These are phyloP conservation scores for Ophiothrix spiculata DNA, from an alignment of 35 echinoderm and acorn worm species.

Conservation along the genomic window DNA sequence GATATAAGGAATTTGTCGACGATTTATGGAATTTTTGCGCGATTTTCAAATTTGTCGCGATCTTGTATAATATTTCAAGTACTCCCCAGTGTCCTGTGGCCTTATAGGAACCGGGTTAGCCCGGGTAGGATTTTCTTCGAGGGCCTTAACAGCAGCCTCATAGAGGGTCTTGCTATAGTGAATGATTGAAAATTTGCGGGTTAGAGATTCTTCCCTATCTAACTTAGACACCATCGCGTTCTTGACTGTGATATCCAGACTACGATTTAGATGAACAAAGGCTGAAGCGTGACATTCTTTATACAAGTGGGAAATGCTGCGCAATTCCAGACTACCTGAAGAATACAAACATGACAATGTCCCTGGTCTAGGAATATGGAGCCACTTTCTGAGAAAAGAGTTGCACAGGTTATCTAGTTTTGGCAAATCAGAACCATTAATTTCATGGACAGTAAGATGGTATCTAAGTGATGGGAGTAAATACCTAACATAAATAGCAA, in stretches of 20 bases:
- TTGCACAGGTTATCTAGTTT: not conserved
- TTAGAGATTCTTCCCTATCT: not conserved
- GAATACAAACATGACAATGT: not conserved
- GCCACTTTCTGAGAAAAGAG: too few relatives aligned
- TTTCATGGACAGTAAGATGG: not conserved
- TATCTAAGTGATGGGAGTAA: slow-evolving; percentile 1
- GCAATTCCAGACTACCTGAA: not conserved
- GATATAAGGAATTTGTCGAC: too few relatives aligned
- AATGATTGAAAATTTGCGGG: not conserved
- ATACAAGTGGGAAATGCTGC: not conserved
- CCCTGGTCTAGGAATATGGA: not conserved
- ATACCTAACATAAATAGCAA: not conserved
- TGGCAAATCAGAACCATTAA: not conserved
- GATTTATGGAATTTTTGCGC: too few relatives aligned
- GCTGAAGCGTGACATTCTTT: not conserved
- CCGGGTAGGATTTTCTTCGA: not conserved
- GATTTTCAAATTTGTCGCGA: too few relatives aligned
- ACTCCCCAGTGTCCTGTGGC: too few relatives aligned
- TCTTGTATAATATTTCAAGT: too few relatives aligned
- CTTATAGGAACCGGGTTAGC: too few relatives aligned
- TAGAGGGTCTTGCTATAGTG: not conserved
- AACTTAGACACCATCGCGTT: not conserved
- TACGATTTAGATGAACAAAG: not conserved
- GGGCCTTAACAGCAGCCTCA: not conserved
- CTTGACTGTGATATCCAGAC: not conserved